Conservation (phyloP, 1,140 invertebrate species). For the Megalopta genalis region DNA sequence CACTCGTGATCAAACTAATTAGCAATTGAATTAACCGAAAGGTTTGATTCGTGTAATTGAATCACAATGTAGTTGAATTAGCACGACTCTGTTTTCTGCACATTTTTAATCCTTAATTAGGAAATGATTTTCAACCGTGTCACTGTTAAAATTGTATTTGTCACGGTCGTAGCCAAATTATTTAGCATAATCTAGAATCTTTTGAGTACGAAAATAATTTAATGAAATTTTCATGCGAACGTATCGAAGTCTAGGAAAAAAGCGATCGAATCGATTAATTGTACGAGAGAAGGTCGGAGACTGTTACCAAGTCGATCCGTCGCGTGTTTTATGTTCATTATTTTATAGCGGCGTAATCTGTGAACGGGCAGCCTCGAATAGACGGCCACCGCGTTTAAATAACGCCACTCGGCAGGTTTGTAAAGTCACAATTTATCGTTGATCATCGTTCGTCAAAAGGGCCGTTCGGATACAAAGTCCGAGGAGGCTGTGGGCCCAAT, state of each 20-base stretch:
- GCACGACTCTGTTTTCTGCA: too few species aligned
- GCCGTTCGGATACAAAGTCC: constrained; percentile 74
- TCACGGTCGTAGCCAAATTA: too few species aligned
- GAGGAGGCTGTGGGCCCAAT: constrained; percentile 65
- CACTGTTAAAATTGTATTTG: too few species aligned
- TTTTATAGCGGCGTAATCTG: constrained; percentile 77
- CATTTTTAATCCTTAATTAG: too few species aligned
- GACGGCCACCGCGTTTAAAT: constrained; percentile 75
- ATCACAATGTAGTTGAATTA: too few species aligned
- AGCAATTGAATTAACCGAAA: too few species aligned
- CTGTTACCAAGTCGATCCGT: neutral
- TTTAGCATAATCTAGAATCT: too few species aligned
- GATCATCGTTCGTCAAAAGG: constrained; percentile 75
- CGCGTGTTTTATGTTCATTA: constrained; percentile 75
- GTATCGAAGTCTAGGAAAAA: neutral
- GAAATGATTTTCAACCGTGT: too few species aligned
- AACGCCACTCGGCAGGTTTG: constrained; percentile 70
- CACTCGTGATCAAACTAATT: too few species aligned
- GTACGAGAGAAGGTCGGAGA: neutral
- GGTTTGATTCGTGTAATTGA: too few species aligned
- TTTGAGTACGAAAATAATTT: too few species aligned
- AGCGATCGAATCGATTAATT: constrained; percentile 2
- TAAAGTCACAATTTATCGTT: constrained; percentile 77
- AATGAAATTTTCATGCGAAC: too few species aligned
- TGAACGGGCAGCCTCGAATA: constrained; percentile 73